Percentiles rank a stretch among this genome's conserved stretches.
phyloP scores from a whole-genome alignment of 2,888 invertebrate genomes.

The Agriopis leucophaearia region DNA sequence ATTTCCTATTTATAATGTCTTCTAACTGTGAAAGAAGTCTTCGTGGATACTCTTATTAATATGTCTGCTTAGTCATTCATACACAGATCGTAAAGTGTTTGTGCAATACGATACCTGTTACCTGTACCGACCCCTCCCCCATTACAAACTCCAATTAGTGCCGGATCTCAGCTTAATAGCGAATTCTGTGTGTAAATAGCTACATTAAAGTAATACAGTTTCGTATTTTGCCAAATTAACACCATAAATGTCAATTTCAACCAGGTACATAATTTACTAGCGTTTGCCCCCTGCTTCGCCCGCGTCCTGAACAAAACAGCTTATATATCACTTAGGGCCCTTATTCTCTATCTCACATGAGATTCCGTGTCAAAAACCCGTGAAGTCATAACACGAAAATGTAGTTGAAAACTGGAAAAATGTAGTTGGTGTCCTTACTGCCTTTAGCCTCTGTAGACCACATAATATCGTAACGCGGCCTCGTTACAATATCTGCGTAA shows the following conservation, averaged over 20 bases:
- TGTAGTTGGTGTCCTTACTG: too few species aligned
- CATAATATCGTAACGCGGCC: too few species aligned
- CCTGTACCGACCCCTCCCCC: constrained; percentile 9
- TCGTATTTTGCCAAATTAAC: constrained; percentile 4
- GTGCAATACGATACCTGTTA: constrained; percentile 10
- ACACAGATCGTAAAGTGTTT: neutral
- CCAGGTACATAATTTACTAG: neutral
- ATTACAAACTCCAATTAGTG: constrained; percentile 21
- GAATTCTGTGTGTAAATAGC: constrained; percentile 14
- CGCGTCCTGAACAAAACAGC: too few species aligned
- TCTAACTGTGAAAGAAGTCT: neutral
- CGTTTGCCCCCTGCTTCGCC: neutral
- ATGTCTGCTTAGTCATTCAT: neutral
- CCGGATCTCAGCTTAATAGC: constrained; percentile 17
- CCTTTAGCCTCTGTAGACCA: too few species aligned
- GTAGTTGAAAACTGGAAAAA: too few species aligned
- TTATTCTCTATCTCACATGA: too few species aligned
- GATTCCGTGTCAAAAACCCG: too few species aligned
- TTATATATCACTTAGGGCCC: too few species aligned
- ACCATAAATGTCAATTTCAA: neutral
- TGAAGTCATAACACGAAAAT: too few species aligned
- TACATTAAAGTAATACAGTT: constrained; percentile 8
- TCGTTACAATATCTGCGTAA: too few species aligned
- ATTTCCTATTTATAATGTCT: too few species aligned
- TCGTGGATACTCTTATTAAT: neutral